Evolutionary conservation across 2,797 vertebrate species (phyloP).

Genomic region (Melanitta fusca): DNA sequence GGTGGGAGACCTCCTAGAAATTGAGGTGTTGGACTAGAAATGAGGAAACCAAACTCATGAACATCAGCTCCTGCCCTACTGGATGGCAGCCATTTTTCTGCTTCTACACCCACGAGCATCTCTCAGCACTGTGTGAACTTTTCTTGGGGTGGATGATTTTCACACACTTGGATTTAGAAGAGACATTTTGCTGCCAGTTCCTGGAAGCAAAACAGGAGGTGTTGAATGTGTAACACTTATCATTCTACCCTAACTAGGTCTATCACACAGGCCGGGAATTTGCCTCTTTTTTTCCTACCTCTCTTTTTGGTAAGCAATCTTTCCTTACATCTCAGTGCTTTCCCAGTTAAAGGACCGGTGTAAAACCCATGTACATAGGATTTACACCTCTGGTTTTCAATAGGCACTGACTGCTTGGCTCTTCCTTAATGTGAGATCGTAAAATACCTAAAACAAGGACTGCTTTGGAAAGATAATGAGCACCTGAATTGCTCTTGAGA

Average conservation of each 20-base stretch:
- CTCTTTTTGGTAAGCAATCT: neutral
- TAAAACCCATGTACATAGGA: neutral
- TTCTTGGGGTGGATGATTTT: neutral
- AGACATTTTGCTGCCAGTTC: neutral
- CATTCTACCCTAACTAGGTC: neutral
- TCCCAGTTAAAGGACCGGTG: neutral
- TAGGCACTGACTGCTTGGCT: neutral
- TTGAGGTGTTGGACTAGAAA: neutral
- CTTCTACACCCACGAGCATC: accelerated
- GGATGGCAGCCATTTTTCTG: accelerated
- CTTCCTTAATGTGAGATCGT: conserved; percentile 11
- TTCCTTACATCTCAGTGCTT: neutral
- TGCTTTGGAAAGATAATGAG: conserved; percentile 1
- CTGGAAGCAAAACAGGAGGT: neutral
- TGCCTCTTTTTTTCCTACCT: neutral
- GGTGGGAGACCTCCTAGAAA: neutral
- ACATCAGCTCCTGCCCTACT: neutral
- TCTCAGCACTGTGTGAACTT: accelerated
- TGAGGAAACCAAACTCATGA: neutral
- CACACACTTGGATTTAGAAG: neutral
- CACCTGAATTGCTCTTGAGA: neutral
- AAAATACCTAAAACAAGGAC: conserved; percentile 1
- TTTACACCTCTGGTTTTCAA: neutral
- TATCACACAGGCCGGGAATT: neutral
- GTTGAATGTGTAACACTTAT: neutral